These are phyloP conservation scores for Phenganax marumi DNA, from an alignment of 92 coral and sea anemone species.

Conservation along the genomic window DNA sequence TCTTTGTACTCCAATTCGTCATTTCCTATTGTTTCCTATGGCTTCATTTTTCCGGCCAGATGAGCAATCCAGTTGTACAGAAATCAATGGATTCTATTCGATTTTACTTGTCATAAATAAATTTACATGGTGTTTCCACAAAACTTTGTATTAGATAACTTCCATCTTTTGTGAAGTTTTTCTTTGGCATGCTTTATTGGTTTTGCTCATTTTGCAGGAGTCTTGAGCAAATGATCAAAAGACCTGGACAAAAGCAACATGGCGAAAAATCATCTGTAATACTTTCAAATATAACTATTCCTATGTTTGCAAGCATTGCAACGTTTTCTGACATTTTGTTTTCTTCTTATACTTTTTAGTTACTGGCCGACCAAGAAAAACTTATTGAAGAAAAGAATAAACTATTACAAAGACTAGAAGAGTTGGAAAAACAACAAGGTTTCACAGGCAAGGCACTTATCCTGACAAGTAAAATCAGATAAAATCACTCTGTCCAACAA, in stretches of 20 bases:
- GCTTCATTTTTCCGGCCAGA: no score
- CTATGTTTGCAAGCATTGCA: neutral
- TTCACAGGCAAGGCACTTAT: neutral
- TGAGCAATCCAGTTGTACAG: no score
- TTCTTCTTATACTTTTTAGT: neutral
- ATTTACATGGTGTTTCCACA: no score
- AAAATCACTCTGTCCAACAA: no score
- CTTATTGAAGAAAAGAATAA: conserved; percentile 51
- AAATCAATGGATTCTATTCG: no score
- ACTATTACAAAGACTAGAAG: conserved; percentile 15
- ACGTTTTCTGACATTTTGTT: no score
- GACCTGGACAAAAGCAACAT: conserved; percentile 19
- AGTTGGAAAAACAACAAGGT: neutral
- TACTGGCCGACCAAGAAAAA: conserved; percentile 52
- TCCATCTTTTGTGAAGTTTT: no score
- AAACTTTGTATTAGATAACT: no score
- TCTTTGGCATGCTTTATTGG: neutral
- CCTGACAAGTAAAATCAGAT: no score
- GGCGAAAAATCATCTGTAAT: conserved; percentile 12
- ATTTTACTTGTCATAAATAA: no score
- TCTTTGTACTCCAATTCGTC: no score
- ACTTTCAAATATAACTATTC: neutral
- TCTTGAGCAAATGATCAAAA: conserved; percentile 6
- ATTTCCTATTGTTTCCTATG: no score
- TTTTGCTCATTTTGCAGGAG: conserved; percentile 1